These are phyloP conservation scores for Dendrocincla fuliginosa DNA, from an alignment of 2,797 vertebrate genomes.

Conservation along the genomic window DNA sequence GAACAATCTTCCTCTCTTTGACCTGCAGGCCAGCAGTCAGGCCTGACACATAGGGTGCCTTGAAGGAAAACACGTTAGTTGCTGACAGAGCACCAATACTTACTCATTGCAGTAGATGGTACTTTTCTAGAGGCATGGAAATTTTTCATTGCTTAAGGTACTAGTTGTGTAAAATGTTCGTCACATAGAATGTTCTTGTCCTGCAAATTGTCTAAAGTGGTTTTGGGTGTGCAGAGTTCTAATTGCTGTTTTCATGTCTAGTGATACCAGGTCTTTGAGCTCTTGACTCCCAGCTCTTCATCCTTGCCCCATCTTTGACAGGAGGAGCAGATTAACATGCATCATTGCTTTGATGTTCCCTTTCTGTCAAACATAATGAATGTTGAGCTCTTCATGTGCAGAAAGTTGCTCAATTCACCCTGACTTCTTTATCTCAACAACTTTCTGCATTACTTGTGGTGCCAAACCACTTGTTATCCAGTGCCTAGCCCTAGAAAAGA, in stretches of 20 bases:
- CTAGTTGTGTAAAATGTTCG: background rate
- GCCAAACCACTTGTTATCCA: background rate
- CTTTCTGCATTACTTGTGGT: background rate
- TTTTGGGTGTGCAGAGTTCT: background rate
- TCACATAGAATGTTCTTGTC: background rate
- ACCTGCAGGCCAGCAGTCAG: background rate
- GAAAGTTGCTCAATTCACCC: background rate
- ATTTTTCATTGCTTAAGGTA: conserved; percentile 3
- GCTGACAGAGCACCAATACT: background rate
- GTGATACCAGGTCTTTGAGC: background rate
- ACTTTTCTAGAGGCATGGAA: conserved; percentile 17
- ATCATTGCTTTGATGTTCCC: background rate
- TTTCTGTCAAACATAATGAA: background rate
- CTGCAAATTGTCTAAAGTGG: background rate
- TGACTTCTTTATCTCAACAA: background rate
- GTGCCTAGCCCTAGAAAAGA: background rate
- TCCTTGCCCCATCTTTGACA: background rate
- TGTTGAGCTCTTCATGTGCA: background rate
- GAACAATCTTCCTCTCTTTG: background rate
- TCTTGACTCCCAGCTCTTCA: background rate
- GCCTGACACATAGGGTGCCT: background rate
- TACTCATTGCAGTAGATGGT: background rate
- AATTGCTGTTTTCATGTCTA: background rate
- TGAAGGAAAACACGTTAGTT: background rate
- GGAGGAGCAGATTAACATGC: background rate